These are phyloP conservation scores for Acanthococcus lagerstroemiae DNA, from an alignment of 2,888 invertebrate species.

Conservation along the genomic window DNA sequence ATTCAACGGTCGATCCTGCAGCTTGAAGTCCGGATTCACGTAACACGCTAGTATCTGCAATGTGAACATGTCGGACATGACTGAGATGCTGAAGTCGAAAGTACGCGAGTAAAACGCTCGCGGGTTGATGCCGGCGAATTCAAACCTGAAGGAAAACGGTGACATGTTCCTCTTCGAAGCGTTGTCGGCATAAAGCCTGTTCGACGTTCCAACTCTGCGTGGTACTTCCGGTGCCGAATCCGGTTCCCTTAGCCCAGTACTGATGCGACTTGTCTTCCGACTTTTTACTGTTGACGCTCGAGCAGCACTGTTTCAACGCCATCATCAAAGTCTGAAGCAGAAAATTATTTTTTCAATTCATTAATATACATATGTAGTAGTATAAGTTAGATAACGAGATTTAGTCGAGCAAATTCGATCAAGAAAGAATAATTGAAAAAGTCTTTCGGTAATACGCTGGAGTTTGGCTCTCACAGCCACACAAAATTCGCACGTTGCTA, in stretches of 20 bases:
- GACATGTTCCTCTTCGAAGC: constrained; percentile 87
- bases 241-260: constrained; percentile 95
- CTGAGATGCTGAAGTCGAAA: too few relatives aligned
- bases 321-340: constrained; percentile 14
- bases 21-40: constrained; percentile 55
- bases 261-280: constrained; percentile 63
- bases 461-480: too few relatives aligned
- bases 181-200: constrained; percentile 78
- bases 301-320: constrained; percentile 34
- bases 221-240: constrained; percentile 91
- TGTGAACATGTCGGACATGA: too few relatives aligned
- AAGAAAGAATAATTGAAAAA: too few relatives aligned
- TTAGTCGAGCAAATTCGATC: not conserved
- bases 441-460: too few relatives aligned
- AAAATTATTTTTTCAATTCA: not conserved
- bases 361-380: not conserved
- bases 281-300: constrained; percentile 40
- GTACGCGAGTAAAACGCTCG: too few relatives aligned
- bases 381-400: too few relatives aligned
- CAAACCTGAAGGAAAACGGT: constrained; percentile 62
- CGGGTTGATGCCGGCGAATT: too few relatives aligned
- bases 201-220: constrained; percentile 95
- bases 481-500: too few relatives aligned
- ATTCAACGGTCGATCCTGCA: constrained; percentile 35
- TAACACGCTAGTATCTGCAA: constrained; percentile 74